Percentiles rank a stretch among this genome's conserved stretches.
Evolutionary conservation across 2,888 invertebrate genomes (phyloP).

Genomic region (Drosophila macrothrix): DNA sequence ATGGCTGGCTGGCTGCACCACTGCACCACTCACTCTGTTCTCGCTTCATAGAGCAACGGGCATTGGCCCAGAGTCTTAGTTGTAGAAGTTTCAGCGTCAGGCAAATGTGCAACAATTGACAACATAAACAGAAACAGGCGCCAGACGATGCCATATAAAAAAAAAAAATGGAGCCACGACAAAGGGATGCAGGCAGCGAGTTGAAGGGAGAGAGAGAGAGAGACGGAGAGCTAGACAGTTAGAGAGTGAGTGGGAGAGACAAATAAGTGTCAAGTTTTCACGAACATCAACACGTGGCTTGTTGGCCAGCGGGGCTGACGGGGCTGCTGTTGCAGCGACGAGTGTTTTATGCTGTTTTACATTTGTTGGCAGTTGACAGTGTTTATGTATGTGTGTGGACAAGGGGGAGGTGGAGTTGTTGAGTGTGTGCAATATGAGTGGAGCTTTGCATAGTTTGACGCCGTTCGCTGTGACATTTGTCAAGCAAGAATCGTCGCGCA

Average conservation of each 20-base stretch:
- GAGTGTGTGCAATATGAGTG: conserved; percentile 3
- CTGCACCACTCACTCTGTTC: conserved; percentile 12
- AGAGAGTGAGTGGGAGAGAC: conserved; percentile 39
- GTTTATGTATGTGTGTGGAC: neutral
- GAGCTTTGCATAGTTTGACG: conserved; percentile 43
- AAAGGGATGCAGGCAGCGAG: neutral
- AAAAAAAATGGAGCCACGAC: neutral
- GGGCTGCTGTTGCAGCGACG: conserved; percentile 40
- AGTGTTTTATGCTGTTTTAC: conserved; percentile 73
- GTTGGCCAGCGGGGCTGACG: conserved; percentile 1
- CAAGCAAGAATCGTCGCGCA: conserved; percentile 51
- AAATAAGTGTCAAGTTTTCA: conserved; percentile 78
- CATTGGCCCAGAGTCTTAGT: conserved; percentile 58
- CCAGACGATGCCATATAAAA: conserved; percentile 53
- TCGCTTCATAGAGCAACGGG: conserved; percentile 55
- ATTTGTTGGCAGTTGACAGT: conserved; percentile 48
- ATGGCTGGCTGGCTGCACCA: conserved; percentile 5
- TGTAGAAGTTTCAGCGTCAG: conserved; percentile 34
- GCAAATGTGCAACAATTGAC: conserved; percentile 77
- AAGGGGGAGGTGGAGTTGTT: neutral
- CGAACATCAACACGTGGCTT: conserved; percentile 59
- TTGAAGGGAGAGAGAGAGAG: neutral
- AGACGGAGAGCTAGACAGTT: conserved; percentile 16
- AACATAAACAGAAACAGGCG: conserved; percentile 72
- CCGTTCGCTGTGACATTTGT: conserved; percentile 65